Percentiles rank a stretch among this genome's conserved stretches.
phyloP scores from a whole-genome alignment of 2,797 vertebrate species.

The Enteromius anoplus region DNA sequence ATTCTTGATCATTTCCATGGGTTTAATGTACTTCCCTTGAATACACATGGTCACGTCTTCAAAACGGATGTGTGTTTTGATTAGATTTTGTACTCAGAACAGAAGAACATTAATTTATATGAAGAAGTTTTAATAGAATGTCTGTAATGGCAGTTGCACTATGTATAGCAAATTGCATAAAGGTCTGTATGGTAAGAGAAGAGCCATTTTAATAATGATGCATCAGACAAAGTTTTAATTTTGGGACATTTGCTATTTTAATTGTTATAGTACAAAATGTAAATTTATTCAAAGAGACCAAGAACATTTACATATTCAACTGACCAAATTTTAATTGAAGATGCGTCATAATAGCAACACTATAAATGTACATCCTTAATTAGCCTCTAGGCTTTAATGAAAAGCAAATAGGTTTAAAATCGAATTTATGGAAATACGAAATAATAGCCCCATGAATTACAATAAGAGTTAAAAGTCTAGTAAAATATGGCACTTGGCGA shows the following conservation, averaged over 20 bases:
- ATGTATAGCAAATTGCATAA: neutral
- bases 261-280: neutral
- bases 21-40: slow-evolving; percentile 40
- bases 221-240: neutral
- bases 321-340: neutral
- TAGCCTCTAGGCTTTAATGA: neutral
- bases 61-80: neutral
- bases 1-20: slow-evolving; percentile 27
- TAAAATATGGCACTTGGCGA: neutral
- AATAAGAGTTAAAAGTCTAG: neutral
- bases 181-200: neutral
- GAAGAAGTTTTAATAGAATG: neutral
- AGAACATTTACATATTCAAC: neutral
- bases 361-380: neutral
- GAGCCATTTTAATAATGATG: neutral
- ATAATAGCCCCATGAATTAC: neutral
- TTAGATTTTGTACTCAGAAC: neutral
- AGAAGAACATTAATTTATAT: neutral
- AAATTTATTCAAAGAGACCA: neutral
- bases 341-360: neutral
- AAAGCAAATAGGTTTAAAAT: neutral
- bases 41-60: slow-evolving; percentile 16
- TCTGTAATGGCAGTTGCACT: neutral
- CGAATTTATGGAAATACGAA: neutral
- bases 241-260: neutral